Evolutionary conservation across 2,888 invertebrate species (phyloP), one percentile per base, ranked within the genome.

Genomic region (Tiphia femorata): DNA sequence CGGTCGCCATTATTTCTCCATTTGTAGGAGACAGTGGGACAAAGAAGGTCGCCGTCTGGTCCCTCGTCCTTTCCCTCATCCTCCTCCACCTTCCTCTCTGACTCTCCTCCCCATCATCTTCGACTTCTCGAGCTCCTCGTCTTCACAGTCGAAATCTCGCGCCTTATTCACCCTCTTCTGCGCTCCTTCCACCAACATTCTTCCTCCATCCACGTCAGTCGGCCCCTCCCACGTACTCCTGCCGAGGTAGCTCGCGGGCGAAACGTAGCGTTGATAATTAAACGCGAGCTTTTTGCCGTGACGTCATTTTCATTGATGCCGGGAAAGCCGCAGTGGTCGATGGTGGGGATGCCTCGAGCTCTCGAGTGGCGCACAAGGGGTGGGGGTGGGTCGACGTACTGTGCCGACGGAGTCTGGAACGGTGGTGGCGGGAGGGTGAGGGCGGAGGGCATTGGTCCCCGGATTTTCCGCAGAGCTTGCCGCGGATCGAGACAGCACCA

Each of bases 261-360:
- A 64, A 62, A 53, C 71, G 64, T 70, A 74, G 72, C 72, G 74
- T 77, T 72, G 75, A 78, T 79, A 79, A 80, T 79, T 78, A 76
- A 79, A 77, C 75, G 77, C 65, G 69, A 67, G 67, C 80, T 80
- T 80, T 84, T 82, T 82, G 79, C 70, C 73, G 82, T 86, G 86
- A 86, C 86, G 86, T 86, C 86, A 86, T 82, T 81, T 83, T 84
- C 86, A 86, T 86, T 86, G 86, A 86, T 86, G 85, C 85, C 84
- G 47, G 17, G 44, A 17, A 20, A 44, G 17, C 8, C 10, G 38
- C 17, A 38, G 20, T 8, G 37, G 10, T 10, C 35, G 37, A 14
- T 5, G 35, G 19, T 47, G 35, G 33, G 33, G 33, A 1, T 14
- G 33, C 10, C 12, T 33, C 5, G 25, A 25, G 25, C n/a, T n/a